Conservation (phyloP, 2,113 vertebrate genomes). For the Lontra canadensis region DNA sequence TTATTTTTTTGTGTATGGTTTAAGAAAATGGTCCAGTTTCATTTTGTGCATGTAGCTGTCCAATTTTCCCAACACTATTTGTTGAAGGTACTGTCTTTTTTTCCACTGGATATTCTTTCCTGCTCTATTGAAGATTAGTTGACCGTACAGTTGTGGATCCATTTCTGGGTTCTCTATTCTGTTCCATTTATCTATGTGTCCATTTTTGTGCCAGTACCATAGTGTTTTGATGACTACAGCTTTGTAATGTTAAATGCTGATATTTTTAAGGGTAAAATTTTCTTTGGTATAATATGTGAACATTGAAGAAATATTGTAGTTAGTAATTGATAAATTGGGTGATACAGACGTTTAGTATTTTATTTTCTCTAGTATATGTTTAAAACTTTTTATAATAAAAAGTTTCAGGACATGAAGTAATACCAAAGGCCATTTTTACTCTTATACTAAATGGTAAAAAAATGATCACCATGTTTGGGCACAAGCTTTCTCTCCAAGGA, state of each 20-base stretch:
- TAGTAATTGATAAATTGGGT: not conserved
- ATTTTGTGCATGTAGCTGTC: no score
- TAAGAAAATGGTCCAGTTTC: no score
- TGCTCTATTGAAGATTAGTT: no score
- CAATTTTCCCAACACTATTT: no score
- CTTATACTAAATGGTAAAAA: slow-evolving; percentile 78
- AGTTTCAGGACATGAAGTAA: not conserved
- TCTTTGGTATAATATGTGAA: not conserved
- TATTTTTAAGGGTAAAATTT: not conserved
- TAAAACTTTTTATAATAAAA: not conserved
- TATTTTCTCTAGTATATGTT: not conserved
- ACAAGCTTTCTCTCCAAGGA: slow-evolving; percentile 84
- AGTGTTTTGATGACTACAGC: not conserved
- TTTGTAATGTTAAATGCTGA: not conserved
- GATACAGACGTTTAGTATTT: not conserved
- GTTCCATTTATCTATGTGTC: no score
- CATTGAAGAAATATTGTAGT: not conserved
- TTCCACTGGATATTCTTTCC: no score
- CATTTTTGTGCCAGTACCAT: not conserved
- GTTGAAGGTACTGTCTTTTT: no score
- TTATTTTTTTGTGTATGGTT: no score
- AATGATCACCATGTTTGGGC: slow-evolving; percentile 77
- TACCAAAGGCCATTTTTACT: not conserved
- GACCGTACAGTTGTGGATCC: no score
- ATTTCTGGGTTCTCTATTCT: no score